Evolutionary conservation across 2,113 vertebrate species (phyloP).

Genomic region (Leucopsar rothschildi): DNA sequence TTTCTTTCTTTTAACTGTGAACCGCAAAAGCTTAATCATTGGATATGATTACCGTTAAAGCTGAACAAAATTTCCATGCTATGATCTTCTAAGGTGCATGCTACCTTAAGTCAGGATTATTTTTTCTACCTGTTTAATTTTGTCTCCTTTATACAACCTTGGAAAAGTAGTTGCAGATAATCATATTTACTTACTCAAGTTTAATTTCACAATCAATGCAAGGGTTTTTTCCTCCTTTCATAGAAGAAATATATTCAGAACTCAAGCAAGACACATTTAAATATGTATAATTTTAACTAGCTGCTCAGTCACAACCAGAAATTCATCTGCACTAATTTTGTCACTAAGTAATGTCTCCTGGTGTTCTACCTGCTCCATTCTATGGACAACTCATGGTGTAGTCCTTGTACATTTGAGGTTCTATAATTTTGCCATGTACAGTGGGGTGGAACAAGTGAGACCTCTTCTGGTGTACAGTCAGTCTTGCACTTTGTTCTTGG

Average conservation of each 20-base stretch:
- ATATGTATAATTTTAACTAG: neutral
- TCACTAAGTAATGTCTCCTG: neutral
- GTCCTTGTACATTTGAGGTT: neutral
- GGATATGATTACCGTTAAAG: neutral
- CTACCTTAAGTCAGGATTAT: neutral
- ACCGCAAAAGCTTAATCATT: neutral
- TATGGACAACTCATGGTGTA: neutral
- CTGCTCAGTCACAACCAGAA: neutral
- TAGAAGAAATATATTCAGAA: neutral
- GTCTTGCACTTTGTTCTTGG: neutral
- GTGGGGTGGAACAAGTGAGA: neutral
- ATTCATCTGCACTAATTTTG: neutral
- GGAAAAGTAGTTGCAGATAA: neutral
- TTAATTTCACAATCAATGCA: neutral
- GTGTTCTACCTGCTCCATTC: neutral
- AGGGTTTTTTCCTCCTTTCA: fast-evolving
- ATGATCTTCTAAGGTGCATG: neutral
- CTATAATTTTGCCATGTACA: neutral
- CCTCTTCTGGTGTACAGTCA: neutral
- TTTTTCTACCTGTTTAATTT: neutral
- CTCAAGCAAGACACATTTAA: neutral
- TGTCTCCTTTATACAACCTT: neutral
- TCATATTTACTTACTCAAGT: neutral
- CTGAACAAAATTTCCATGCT: neutral
- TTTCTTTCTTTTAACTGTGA: neutral